Percentiles rank a stretch among this genome's conserved stretches.
Conservation (phyloP, 2,888 invertebrate genomes). For the Villa cingulata region DNA sequence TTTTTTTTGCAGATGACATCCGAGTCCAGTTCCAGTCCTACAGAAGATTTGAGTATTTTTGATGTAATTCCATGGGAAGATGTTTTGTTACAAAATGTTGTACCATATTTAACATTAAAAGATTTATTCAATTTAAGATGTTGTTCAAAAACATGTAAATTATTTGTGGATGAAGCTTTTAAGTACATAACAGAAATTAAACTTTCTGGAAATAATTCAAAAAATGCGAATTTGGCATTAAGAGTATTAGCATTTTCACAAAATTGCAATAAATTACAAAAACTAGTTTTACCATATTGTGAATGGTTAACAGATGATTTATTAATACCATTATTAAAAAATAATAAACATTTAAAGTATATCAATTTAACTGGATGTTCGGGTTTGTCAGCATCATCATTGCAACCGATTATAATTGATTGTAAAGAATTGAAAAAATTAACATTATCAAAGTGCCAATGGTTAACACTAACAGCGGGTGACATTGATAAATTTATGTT, state of each 20-base stretch:
- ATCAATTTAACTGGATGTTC: slow-evolving; percentile 49
- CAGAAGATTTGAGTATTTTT: slow-evolving; percentile 28
- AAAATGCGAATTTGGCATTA: slow-evolving; percentile 39
- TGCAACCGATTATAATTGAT: slow-evolving; percentile 49
- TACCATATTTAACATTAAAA: slow-evolving; percentile 41
- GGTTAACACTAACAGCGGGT: slow-evolving; percentile 51
- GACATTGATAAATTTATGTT: slow-evolving; percentile 49
- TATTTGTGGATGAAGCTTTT: slow-evolving; percentile 42
- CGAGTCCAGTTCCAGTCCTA: too few species aligned
- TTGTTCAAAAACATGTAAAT: slow-evolving; percentile 41
- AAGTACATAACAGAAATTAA: slow-evolving; percentile 39
- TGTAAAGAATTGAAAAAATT: slow-evolving; percentile 43
- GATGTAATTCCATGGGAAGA: slow-evolving; percentile 54
- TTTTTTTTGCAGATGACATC: not conserved
- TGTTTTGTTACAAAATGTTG: slow-evolving; percentile 44
- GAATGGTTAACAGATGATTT: slow-evolving; percentile 41
- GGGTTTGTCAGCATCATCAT: slow-evolving; percentile 43
- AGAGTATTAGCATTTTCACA: slow-evolving; percentile 40
- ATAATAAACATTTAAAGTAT: slow-evolving; percentile 40
- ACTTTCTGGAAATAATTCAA: slow-evolving; percentile 37
- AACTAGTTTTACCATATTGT: slow-evolving; percentile 44
- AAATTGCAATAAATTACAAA: slow-evolving; percentile 40
- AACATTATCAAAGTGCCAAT: slow-evolving; percentile 46
- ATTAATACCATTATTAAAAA: slow-evolving; percentile 40
- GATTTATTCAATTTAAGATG: slow-evolving; percentile 50